Base-by-base conservation (phyloP, 1,140 invertebrate species). In the Calliopsis andreniformis region DNA sequence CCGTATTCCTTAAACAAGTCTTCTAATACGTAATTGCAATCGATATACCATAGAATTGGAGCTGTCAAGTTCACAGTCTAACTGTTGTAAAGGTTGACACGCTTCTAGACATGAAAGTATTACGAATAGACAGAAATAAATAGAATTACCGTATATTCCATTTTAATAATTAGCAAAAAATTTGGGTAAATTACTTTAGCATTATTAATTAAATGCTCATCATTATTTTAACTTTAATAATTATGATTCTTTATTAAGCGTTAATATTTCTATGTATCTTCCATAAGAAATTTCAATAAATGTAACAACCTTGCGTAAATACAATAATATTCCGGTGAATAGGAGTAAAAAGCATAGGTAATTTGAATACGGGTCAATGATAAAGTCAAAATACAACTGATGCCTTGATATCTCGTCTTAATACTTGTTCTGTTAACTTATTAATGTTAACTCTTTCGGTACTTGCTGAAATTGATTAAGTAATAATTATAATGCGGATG, bases 401-500 rank as follows among this genome's bases (percentile, higher is more conserved):
- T 58, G 67, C 53, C 67, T 68, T 69, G 14, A 30, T 45, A 12
- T 16, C 25, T 16, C 10, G 58, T 61, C 10, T 23, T 10, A 28
- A 42, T 6, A 28, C 51, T 42, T 68, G 32, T 56, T 55, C 51
- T 32, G n/a, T n/a, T n/a, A n/a, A n/a, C n/a, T n/a, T n/a, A n/a
- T n/a, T n/a, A n/a, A n/a, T n/a, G n/a, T n/a, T n/a, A n/a, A n/a
- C n/a, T n/a, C n/a, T n/a, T n/a, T n/a, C n/a, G n/a, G n/a, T n/a
- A n/a, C n/a, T n/a, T n/a, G n/a, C n/a, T n/a, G n/a, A n/a, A n/a
- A n/a, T n/a, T n/a, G n/a, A n/a, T n/a, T n/a, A n/a, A n/a, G n/a
- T n/a, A n/a, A n/a, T n/a, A n/a, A n/a, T n/a, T n/a, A n/a, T n/a
- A n/a, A n/a, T n/a, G n/a, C n/a, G n/a, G n/a, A n/a, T n/a, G n/a